Conservation (phyloP, 2,113 vertebrate genomes). For the Sphaerodactylus townsendi region DNA sequence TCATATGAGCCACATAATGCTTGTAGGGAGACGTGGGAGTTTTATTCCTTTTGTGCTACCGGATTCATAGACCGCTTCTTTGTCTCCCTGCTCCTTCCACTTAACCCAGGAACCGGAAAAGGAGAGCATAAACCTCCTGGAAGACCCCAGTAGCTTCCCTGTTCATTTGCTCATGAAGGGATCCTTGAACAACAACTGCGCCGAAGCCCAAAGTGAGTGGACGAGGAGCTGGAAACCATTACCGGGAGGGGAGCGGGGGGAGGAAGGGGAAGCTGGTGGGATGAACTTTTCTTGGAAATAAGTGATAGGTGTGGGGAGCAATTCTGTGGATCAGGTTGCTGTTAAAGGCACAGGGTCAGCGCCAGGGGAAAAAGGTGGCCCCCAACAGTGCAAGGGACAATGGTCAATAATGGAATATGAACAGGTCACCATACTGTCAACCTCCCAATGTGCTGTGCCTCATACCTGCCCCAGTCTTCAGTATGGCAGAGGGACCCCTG, state of each 20-base stretch:
- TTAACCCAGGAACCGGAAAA: neutral
- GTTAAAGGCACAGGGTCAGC: neutral
- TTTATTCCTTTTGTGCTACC: neutral
- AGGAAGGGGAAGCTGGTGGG: neutral
- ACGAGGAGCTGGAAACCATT: neutral
- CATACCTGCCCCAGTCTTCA: too few relatives aligned
- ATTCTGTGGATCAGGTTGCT: neutral
- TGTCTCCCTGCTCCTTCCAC: neutral
- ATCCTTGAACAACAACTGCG: neutral
- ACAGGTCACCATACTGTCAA: too few relatives aligned
- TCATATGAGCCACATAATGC: too few relatives aligned
- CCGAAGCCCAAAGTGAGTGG: neutral
- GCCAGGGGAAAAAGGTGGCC: neutral
- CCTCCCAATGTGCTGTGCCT: too few relatives aligned
- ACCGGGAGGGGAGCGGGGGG: neutral
- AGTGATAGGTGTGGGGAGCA: neutral
- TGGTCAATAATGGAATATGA: too few relatives aligned
- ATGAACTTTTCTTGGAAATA: neutral
- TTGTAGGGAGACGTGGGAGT: neutral
- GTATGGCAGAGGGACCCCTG: too few relatives aligned
- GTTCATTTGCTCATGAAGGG: rapidly evolving
- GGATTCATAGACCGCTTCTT: neutral
- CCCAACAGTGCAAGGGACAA: too few relatives aligned
- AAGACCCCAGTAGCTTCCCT: neutral
- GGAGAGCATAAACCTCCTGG: rapidly evolving